These are phyloP conservation scores for Hydra vulgaris DNA, from an alignment of 30 jellyfish, hydroid and myxozoan genomes.

Conservation along the genomic window DNA sequence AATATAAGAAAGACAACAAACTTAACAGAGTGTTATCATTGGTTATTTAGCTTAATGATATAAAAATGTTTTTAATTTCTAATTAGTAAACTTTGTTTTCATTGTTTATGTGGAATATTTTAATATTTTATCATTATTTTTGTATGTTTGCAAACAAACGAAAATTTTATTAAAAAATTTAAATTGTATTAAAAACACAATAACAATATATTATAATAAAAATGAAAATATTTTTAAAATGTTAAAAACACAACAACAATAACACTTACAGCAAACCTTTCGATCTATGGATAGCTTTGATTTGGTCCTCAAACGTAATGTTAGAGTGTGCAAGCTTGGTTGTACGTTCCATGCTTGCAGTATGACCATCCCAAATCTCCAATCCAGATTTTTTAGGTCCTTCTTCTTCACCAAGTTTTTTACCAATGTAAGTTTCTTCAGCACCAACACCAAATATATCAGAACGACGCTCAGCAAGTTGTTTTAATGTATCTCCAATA, in stretches of 20 bases:
- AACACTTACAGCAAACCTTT: constrained; percentile 77
- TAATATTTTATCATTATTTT: no score
- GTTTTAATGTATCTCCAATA: constrained; percentile 76
- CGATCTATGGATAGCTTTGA: constrained; percentile 89
- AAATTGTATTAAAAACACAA: no score
- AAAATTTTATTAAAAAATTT: no score
- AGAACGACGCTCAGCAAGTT: constrained; percentile 95
- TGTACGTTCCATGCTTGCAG: constrained; percentile 96
- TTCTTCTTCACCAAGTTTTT: constrained; percentile 74
- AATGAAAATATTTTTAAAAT: neutral
- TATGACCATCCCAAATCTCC: constrained; percentile 94
- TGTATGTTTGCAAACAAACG: no score
- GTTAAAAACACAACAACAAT: neutral
- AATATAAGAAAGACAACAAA: no score
- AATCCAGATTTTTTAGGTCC: constrained; percentile 38
- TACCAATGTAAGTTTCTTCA: constrained; percentile 90
- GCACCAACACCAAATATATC: constrained; percentile 98
- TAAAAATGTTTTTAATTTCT: no score
- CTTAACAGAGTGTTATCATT: no score
- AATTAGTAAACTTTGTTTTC: no score
- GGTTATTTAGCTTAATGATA: no score
- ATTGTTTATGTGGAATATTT: no score
- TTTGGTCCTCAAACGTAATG: constrained; percentile 81
- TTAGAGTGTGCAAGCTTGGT: constrained; percentile 89
- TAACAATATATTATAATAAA: no score